These are phyloP conservation scores for Hippoglossus hippoglossus DNA, from an alignment of 2,797 vertebrate genomes.

Conservation along the genomic window DNA sequence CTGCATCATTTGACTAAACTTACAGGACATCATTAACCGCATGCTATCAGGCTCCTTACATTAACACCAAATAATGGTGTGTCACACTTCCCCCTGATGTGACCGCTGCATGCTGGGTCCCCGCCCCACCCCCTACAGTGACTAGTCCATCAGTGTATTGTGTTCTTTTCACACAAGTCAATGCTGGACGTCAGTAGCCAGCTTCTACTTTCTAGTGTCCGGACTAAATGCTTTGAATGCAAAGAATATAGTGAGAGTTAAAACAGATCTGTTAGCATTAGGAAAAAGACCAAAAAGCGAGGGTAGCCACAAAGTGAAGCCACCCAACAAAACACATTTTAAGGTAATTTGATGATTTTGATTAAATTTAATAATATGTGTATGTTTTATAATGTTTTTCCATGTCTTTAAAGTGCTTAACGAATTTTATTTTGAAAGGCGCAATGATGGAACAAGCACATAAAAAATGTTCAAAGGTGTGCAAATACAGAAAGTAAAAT, in stretches of 20 bases:
- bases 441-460: background rate
- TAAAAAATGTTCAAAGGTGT: background rate
- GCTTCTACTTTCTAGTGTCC: background rate
- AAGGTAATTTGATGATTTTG: too few relatives aligned
- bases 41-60: background rate
- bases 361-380: background rate
- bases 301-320: background rate
- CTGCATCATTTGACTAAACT: background rate
- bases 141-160: background rate
- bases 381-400: background rate
- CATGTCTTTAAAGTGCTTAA: background rate
- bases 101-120: background rate
- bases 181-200: too few relatives aligned
- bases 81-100: conserved; percentile 1
- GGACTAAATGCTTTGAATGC: background rate
- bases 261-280: too few relatives aligned
- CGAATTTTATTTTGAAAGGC: background rate
- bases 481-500: background rate
- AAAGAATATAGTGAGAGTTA: background rate
- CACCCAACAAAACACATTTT: too few relatives aligned
- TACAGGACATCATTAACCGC: too few relatives aligned
- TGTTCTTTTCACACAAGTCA: background rate
- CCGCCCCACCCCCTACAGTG: background rate
- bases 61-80: background rate
- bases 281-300: too few relatives aligned